Conservation (phyloP, 1,140 invertebrate species). For the Bicyclus anynana region DNA sequence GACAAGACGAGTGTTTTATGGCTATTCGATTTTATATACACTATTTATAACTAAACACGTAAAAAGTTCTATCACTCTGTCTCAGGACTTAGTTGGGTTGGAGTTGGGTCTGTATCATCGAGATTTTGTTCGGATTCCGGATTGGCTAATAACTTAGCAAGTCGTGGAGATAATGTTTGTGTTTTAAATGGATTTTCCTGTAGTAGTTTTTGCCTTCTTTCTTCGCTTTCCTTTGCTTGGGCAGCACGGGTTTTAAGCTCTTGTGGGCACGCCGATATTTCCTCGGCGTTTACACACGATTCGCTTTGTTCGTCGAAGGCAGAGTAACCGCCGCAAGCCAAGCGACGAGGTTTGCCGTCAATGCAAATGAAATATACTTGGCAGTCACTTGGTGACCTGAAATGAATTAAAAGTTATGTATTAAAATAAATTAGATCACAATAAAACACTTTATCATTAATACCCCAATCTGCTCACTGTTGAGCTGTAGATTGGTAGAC, state of each 20-base stretch:
- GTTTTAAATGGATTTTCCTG: slow-evolving; percentile 32
- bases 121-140: background rate
- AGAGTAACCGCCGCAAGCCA: slow-evolving; percentile 86
- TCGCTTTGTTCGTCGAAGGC: slow-evolving; percentile 88
- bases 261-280: slow-evolving; percentile 47
- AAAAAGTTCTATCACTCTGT: background rate
- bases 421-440: background rate
- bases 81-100: background rate
- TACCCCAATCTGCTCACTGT: no score
- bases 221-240: slow-evolving; percentile 34
- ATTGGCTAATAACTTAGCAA: background rate
- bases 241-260: slow-evolving; percentile 47
- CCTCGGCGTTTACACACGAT: slow-evolving; percentile 80
- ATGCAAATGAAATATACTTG: slow-evolving; percentile 91
- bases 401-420: slow-evolving; percentile 9
- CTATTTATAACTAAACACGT: background rate
- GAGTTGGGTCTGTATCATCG: slow-evolving; percentile 5
- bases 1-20: no score
- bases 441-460: no score
- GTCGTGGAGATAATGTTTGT: slow-evolving; percentile 11
- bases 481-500: no score
- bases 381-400: slow-evolving; percentile 82
- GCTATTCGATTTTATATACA: background rate
- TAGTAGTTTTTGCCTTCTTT: slow-evolving; percentile 38
- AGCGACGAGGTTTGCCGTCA: slow-evolving; percentile 81